Conservation (phyloP, 2,888 invertebrate genomes). For the Zaprionus obscuricornis region DNA sequence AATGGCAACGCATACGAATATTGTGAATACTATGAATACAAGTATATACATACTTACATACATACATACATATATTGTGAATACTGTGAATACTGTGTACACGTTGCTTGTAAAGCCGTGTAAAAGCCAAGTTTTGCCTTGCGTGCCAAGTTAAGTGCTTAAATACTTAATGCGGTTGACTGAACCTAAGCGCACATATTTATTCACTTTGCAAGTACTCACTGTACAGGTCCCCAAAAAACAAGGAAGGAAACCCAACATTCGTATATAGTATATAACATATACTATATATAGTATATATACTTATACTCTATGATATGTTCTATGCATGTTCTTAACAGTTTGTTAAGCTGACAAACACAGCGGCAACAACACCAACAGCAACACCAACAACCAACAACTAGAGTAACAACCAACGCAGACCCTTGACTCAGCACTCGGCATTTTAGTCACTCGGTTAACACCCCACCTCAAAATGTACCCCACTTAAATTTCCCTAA, state of each 20-base stretch:
- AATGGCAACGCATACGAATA: background rate
- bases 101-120: no score
- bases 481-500: no score
- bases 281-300: slow-evolving; percentile 1
- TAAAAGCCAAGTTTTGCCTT: no score
- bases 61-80: no score
- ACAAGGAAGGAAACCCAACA: slow-evolving; percentile 30
- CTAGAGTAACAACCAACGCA: background rate
- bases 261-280: no score
- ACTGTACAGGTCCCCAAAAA: slow-evolving; percentile 42
- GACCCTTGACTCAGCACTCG: slow-evolving; percentile 19
- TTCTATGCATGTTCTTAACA: slow-evolving; percentile 16
- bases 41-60: slow-evolving; percentile 26
- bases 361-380: slow-evolving; percentile 26
- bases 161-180: slow-evolving; percentile 78
- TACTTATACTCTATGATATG: background rate
- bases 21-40: slow-evolving; percentile 17
- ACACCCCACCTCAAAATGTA: slow-evolving; percentile 2
- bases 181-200: slow-evolving; percentile 72
- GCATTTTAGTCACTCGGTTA: no score
- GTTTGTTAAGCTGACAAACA: slow-evolving; percentile 54
- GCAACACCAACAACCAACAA: background rate
- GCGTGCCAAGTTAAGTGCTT: slow-evolving; percentile 73
- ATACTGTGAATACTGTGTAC: no score
- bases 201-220: slow-evolving; percentile 56